Evolutionary conservation across 2,797 vertebrate genomes (phyloP).

Genomic region (Rhynchotus rufescens): DNA sequence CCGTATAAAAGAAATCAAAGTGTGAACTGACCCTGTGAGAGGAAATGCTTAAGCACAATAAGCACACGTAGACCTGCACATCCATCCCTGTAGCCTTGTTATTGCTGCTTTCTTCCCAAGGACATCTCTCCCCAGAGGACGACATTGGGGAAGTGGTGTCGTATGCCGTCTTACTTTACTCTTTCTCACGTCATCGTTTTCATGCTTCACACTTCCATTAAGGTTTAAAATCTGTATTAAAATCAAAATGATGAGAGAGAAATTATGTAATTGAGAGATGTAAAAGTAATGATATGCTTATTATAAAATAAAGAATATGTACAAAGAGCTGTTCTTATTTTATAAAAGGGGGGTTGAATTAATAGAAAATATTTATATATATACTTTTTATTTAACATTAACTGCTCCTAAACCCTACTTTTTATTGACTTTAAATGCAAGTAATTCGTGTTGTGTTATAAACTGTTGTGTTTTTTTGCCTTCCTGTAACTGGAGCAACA

Average conservation of each 20-base stretch:
- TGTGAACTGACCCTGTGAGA: background rate
- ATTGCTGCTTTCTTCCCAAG: background rate
- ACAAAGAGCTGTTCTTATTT: background rate
- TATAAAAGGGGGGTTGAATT: background rate
- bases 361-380: background rate
- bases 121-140: background rate
- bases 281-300: background rate
- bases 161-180: background rate
- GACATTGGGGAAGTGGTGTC: background rate
- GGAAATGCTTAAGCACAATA: background rate
- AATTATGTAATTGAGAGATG: background rate
- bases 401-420: background rate
- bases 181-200: background rate
- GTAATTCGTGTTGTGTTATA: slow-evolving; percentile 55
- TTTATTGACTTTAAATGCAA: slow-evolving; percentile 13
- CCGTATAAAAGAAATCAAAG: background rate
- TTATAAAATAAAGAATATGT: background rate
- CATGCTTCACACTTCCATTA: background rate
- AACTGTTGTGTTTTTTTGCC: slow-evolving; percentile 76
- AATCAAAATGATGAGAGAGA: background rate
- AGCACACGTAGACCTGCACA: background rate
- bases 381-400: slow-evolving; percentile 11
- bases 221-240: slow-evolving; percentile 13
- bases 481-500: slow-evolving; percentile 83
- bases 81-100: background rate